Evolutionary conservation across 2,797 vertebrate species (phyloP).

Genomic region (Hemibagrus guttatus): DNA sequence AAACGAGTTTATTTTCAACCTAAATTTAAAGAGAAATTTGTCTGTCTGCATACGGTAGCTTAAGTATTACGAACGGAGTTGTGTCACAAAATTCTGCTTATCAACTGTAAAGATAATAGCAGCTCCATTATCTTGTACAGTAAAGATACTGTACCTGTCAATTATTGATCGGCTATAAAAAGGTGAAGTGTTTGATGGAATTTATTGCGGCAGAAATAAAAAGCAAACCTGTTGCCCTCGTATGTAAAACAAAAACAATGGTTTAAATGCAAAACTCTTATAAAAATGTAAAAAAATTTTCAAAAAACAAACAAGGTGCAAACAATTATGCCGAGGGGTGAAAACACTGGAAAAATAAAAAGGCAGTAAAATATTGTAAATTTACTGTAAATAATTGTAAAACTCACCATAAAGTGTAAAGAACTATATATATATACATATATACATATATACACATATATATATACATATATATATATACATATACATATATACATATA

Average conservation of each 20-base stretch:
- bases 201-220: conserved; percentile 11
- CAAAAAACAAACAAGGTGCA: background rate
- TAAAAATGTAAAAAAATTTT: background rate
- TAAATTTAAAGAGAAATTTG: background rate
- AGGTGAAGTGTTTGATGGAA: background rate
- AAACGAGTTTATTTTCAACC: background rate
- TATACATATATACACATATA: too few species aligned
- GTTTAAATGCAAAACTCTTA: background rate
- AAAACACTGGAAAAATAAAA: background rate
- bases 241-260: background rate
- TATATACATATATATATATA: too few species aligned
- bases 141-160: conserved; percentile 33
- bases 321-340: background rate
- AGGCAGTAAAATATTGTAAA: background rate
- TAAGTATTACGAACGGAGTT: background rate
- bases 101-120: conserved; percentile 17
- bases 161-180: conserved; percentile 27
- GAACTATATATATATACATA: background rate
- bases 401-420: background rate
- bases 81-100: conserved; percentile 7
- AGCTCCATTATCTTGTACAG: conserved; percentile 30
- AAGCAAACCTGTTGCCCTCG: conserved; percentile 6
- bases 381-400: background rate
- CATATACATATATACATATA: too few species aligned
- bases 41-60: conserved; percentile 4